phyloP scores from a whole-genome alignment of 2,888 invertebrate species.

The Erebia aethiops region DNA sequence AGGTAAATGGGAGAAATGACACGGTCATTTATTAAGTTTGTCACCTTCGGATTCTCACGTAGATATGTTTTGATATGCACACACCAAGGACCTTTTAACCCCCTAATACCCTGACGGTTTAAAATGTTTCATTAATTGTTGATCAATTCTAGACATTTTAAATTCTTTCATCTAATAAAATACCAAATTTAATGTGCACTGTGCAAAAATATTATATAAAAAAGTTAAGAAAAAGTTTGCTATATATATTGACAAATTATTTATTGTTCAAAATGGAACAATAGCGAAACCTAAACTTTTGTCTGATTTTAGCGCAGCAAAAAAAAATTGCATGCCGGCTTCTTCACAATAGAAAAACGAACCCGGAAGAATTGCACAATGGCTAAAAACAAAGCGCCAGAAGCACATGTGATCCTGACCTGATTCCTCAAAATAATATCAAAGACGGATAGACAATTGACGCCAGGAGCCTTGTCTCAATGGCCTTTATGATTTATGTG shows the following conservation, averaged over 20 bases:
- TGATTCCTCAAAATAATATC: conserved; percentile 69
- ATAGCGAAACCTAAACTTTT: conserved; percentile 25
- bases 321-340: conserved; percentile 73
- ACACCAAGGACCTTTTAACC: no score
- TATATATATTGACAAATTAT: conserved; percentile 45
- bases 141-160: background rate
- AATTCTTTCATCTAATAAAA: background rate
- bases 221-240: background rate
- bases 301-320: conserved; percentile 27
- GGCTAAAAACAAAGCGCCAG: conserved; percentile 56
- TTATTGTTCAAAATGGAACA: conserved; percentile 19
- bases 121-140: conserved; percentile 2
- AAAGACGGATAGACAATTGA: conserved; percentile 61
- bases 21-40: conserved; percentile 76
- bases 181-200: background rate
- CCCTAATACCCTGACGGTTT: no score
- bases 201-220: background rate
- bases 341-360: conserved; percentile 57
- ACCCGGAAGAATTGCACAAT: conserved; percentile 80
- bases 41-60: conserved; percentile 71
- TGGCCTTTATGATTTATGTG: conserved; percentile 79
- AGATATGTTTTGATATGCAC: conserved; percentile 5
- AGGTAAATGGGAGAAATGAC: conserved; percentile 79
- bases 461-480: conserved; percentile 68
- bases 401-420: conserved; percentile 81